Evolutionary conservation across 2,888 invertebrate genomes (phyloP).

Genomic region (Timandra comae): DNA sequence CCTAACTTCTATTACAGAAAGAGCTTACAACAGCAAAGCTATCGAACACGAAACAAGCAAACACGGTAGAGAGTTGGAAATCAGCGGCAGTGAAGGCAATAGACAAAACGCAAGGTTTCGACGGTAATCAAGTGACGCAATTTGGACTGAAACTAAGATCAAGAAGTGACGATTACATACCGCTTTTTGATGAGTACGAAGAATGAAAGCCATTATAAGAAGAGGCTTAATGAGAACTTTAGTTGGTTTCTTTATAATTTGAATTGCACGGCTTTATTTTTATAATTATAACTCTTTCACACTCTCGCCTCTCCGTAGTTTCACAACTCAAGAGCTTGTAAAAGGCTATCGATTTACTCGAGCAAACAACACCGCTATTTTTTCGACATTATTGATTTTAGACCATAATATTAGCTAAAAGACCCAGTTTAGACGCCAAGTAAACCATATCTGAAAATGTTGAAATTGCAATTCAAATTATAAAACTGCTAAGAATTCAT

Average conservation of each 20-base stretch:
- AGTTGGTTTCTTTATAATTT: neutral
- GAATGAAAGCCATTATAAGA: conserved; percentile 26
- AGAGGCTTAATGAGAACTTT: neutral
- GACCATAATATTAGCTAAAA: no score
- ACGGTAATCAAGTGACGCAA: conserved; percentile 47
- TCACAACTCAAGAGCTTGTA: no score
- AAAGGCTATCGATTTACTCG: no score
- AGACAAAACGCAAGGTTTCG: conserved; percentile 43
- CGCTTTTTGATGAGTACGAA: conserved; percentile 60
- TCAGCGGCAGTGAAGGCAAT: conserved; percentile 34
- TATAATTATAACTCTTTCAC: no score
- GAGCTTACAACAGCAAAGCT: conserved; percentile 48
- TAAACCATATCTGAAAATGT: no score
- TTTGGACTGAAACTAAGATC: conserved; percentile 59
- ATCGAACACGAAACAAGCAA: conserved; percentile 43
- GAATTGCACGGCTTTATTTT: neutral
- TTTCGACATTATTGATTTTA: no score
- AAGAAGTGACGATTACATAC: conserved; percentile 56
- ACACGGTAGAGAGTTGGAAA: conserved; percentile 42
- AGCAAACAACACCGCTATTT: no score
- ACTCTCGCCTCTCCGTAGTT: no score
- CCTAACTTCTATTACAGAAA: conserved; percentile 47
- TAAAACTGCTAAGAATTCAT: no score
- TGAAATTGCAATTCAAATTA: no score
- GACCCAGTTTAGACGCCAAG: no score